Base-by-base conservation (phyloP, 2,888 invertebrate species). In the Thera britannica region DNA sequence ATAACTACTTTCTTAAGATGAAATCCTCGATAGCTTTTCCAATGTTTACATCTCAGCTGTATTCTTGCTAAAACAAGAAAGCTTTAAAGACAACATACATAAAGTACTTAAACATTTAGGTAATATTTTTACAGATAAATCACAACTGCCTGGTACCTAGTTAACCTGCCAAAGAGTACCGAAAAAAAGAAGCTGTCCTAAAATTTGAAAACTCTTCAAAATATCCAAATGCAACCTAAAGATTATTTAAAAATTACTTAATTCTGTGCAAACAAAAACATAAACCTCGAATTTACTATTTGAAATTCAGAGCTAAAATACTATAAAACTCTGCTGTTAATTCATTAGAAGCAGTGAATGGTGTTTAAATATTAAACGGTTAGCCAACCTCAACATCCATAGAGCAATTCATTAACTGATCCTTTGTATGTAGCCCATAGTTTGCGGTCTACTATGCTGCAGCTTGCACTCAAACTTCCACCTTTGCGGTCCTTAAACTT, bases 401-500 rank as follows among this genome's bases (percentile, higher is more conserved):
- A 77, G 76, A 79, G 75, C 77, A 79, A 83, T 84, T 81, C 77
- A 83, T 85, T 81, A 82, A 75, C 73, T 63, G 62, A 72, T 70
- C 77, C 79, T 83, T 82, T 83, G 83, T 84, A 74, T 76, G 77
- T 75, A 78, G 72, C 73, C 77, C 72, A 73, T 72, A 82, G 80
- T 79, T 84, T 80, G 83, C 79, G 83, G 83, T 83, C 75, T 79
- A 72, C 77, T 79, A 38, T 70, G 71, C 76, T 80, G 82, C 84
- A 83, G 78, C 79, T 79, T 84, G 83, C 83, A 83, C 77, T 77
- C 74, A 79, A 87, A 87, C 84, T 87, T 85, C 76, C 73, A 83
- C 83, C 83, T 87, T 84, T 84, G 83, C 82, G 80, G 83, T 83
- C 81, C 82, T 84, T 79, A 82, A 87, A 85, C 83, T 86, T 83